Conservation (phyloP, 2,797 vertebrate species). For the Chrysocyon brachyurus region DNA sequence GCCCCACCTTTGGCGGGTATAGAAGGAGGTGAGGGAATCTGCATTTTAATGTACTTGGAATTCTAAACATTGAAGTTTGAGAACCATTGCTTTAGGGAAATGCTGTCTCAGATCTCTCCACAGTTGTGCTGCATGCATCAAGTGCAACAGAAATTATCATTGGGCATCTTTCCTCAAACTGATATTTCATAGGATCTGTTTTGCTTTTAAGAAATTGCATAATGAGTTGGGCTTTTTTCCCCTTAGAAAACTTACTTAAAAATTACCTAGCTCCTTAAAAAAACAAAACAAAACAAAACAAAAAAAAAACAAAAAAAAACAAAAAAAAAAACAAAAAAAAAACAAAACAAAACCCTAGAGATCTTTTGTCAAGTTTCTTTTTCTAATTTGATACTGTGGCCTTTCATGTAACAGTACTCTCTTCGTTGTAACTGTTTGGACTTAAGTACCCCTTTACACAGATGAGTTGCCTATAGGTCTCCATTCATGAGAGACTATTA, state of each 20-base stretch:
- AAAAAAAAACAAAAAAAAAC: no score
- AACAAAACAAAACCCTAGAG: not conserved
- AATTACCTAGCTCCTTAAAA: not conserved
- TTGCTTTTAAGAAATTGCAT: slow-evolving; percentile 43
- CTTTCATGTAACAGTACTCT: not conserved
- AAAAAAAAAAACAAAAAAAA: not conserved
- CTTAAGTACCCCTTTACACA: not conserved
- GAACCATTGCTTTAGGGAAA: not conserved
- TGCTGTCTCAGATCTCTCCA: not conserved
- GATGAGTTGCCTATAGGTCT: not conserved
- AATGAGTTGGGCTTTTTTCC: slow-evolving; percentile 17
- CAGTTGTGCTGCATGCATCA: not conserved
- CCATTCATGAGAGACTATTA: not conserved
- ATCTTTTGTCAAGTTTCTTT: slow-evolving; percentile 39
- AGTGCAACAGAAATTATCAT: not conserved
- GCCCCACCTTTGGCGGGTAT: not conserved
- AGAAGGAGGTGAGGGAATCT: not conserved
- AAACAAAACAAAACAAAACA: not conserved
- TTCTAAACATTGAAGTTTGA: not conserved
- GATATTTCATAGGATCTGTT: not conserved
- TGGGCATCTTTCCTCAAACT: slow-evolving; percentile 13
- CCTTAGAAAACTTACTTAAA: not conserved
- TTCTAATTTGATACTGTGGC: not conserved
- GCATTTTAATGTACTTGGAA: slow-evolving; percentile 7
- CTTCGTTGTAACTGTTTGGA: not conserved